Evolutionary conservation across 1,140 invertebrate species (phyloP), one percentile per base, ranked within the genome.

Genomic region (Ephestia elutella): DNA sequence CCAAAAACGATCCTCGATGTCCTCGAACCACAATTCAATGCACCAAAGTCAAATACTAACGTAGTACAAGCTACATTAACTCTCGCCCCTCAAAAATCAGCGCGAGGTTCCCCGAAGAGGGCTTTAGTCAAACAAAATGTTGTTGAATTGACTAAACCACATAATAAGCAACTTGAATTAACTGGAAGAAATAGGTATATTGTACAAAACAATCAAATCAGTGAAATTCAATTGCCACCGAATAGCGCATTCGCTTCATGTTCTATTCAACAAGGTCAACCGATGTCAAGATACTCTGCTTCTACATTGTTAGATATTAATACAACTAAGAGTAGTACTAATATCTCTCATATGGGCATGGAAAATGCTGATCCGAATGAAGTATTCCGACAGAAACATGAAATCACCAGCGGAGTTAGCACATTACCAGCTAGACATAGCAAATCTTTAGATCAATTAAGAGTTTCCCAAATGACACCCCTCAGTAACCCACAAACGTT

Each of bases 401-500:
- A 83, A 70, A 80, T 87, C 19, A 79, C 73, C 25, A 86, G 83
- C 60, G 83, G 82, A 25, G 84, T 88, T 13, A 89, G 85, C 54
- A 91, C 90, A 0, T 75, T 94, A 25, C 93, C 93, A 4, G 92
- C 94, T 0, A 87, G 94, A 51, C 94, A 95, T 75, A 95, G 94
- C 75, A 95, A 95, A 73, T 95, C 94, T 0, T 75, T 95, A 38
- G 94, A 95, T 76, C 94, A 95, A 67, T 74, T 95, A 15, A 91
- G 91, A 71, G 80, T 90, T n/a, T 87, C 87, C 38, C 86, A 89
- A 72, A 78, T 84, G 73, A 66, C 75, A 44, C 79, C 86, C 15
- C 57, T 84, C 30, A 82, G 66, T 51, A 70, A 66, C 66, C 63
- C 80, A 21, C 80, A 83, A 69, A 74, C 73, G 48, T 63, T 85